A percentile compares a stretch with the other conserved stretches of the same genome.
Conservation (phyloP, 2,888 invertebrate species). For the Poecilus cupreus region DNA sequence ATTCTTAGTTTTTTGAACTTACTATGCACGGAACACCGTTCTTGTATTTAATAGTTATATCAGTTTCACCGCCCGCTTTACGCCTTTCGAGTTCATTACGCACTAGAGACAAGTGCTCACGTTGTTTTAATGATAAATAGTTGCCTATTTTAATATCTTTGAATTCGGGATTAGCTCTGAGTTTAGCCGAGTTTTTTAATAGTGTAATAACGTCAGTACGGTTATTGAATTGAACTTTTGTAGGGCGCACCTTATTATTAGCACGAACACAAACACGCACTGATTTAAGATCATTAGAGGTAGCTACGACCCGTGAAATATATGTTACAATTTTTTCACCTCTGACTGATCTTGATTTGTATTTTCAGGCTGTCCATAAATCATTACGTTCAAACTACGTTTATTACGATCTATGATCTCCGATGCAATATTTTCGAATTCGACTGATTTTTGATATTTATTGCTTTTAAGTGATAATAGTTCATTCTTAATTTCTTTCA, state of each 20-base stretch:
- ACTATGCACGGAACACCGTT: no score
- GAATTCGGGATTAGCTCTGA: not conserved
- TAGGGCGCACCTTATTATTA: not conserved
- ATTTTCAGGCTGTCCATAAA: not conserved
- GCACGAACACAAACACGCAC: not conserved
- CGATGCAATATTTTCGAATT: not conserved
- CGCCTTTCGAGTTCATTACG: not conserved
- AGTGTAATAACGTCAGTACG: not conserved
- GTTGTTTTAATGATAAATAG: not conserved
- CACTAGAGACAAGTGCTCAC: not conserved
- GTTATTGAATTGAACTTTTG: not conserved
- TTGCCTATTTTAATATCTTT: not conserved
- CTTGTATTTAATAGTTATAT: no score
- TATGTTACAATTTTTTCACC: not conserved
- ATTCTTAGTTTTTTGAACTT: no score
- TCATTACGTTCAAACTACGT: not conserved
- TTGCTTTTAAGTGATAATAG: not conserved
- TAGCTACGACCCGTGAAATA: not conserved
- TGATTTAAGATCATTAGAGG: not conserved
- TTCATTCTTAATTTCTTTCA: not conserved
- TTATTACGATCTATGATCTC: not conserved
- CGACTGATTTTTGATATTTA: not conserved
- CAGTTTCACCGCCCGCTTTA: not conserved
- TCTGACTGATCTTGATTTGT: not conserved
- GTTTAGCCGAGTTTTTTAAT: not conserved